Base-by-base conservation (phyloP, 2,113 vertebrate species). In the Bombycilla garrulus region DNA sequence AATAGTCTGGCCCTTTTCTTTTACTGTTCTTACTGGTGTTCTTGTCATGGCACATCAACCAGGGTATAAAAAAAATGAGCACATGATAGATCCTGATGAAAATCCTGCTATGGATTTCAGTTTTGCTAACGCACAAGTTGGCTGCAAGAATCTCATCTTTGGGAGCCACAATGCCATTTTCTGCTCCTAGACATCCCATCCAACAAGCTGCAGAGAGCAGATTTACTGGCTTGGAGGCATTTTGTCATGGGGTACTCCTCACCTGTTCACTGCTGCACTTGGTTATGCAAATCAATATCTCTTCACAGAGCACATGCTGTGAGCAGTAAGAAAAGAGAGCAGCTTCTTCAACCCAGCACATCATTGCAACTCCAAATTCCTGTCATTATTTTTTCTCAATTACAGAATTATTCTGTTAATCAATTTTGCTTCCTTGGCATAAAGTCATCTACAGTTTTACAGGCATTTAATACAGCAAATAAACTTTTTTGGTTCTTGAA, bases 11-110 rank as follows among this genome's bases (percentile, higher is more conserved):
- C 29, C 70, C 47, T 76, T 65, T 57, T 8, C 62, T 88, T 28
- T 57, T 35, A 22, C 73, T 19, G 2, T 38, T 81, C 58, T 72
- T 70, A 80, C 3, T 70, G 62, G 62, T 82, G 62, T 44, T 80
- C 79, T 36, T 82, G 62, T 73, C 71, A 70, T 3, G n/a, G 84
- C 67, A 90, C 67, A 94, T 70, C 87, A 90, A 53, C 16, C 66
- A 77, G 23, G 29, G 29, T 23, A 35, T 36, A 44, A 70, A 90
- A 91, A 69, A 90, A 67, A 44, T 2, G 22, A 77, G 42, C 0
- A 8, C 12, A 2, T 40, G 33, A 61, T 56, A 17, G 2, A 86
- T 35, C 26, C 85, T 45, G 26, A 89, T 65, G 53, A 69, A 93
- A 92, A 61, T 13, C 64, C 81, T 36, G 67, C 88, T 21, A 33